Base-by-base conservation (phyloP, 2,113 vertebrate species). In the Pithys albifrons region DNA sequence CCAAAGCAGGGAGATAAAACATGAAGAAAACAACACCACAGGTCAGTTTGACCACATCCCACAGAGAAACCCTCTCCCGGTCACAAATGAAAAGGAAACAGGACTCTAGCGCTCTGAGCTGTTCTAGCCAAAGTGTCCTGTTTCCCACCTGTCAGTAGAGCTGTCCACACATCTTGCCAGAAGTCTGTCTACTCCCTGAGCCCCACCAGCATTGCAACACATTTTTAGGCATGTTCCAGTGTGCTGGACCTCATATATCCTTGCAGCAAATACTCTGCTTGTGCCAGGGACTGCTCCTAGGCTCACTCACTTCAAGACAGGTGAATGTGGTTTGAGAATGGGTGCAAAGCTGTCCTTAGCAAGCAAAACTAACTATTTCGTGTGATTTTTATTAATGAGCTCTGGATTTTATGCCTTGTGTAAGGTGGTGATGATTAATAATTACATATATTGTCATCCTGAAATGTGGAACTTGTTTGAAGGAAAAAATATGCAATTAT, bases 61-160 rank as follows among this genome's bases (percentile, higher is more conserved):
- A 76, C 37, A 37, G 27, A 55, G 14, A 25, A 31, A 66, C 69
- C 14, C n/a, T 83, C 11, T 84, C 41, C 37, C n/a, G 35, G 27
- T 61, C 52, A 69, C 54, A 48, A 27, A 19, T 41, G 51, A 88
- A 28, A 33, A 76, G 35, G 37, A 27, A 58, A 43, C n/a, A 2
- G 61, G 24, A 4, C 35, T 49, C 28, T 23, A 1, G 8, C 1
- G 1, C 66, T 59, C 67, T 0, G 0, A 39, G 71, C 43, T 51
- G 43, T 39, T 35, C 6, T 11, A 61, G 52, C 8, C 19, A 0
- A n/a, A 9, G 65, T 13, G 41, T 43, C 31, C 51, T 73, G 4
- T 67, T 71, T 72, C 35, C 25, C 11, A 14, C 22, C 20, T 2
- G 0, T 24, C 1, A 0, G 28, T 49, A 70, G 46, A 67, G 52